Evolutionary conservation across 2,113 vertebrate genomes (phyloP).

Genomic region (Lynx canadensis): DNA sequence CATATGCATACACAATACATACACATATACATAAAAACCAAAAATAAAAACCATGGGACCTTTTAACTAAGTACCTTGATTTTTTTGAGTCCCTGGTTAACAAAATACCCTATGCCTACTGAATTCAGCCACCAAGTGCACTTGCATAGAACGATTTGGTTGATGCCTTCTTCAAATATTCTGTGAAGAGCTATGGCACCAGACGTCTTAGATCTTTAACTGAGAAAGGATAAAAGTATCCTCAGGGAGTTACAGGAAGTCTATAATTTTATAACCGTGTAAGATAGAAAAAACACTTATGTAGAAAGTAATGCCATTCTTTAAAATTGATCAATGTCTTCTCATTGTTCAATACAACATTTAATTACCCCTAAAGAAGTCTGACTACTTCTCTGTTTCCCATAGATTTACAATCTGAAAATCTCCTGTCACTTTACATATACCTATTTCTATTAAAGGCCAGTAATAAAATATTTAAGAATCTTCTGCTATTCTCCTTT

Average conservation of each 20-base stretch:
- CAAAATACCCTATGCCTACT: neutral
- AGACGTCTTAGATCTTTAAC: neutral
- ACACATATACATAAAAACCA: neutral
- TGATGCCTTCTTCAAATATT: conserved; percentile 7
- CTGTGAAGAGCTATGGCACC: neutral
- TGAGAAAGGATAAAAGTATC: neutral
- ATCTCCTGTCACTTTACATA: neutral
- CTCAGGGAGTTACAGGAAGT: neutral
- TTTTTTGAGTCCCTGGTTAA: conserved; percentile 37
- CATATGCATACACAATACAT: neutral
- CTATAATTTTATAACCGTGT: neutral
- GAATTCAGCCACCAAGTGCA: neutral
- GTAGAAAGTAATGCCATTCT: neutral
- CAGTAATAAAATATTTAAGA: conserved; percentile 20
- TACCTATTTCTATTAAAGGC: neutral
- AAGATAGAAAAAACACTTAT: neutral
- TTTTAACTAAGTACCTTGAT: neutral
- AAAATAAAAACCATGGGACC: neutral
- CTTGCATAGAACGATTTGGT: neutral
- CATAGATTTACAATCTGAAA: neutral
- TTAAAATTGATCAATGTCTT: neutral
- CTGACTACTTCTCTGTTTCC: neutral
- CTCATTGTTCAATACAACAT: neutral
- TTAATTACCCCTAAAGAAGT: conserved; percentile 18
- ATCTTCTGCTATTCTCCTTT: neutral